A percentile compares a stretch with the other conserved stretches of the same genome.
These are phyloP conservation scores for Sepioteuthis lessoniana DNA, from an alignment of 2,888 invertebrate genomes.

Conservation along the genomic window DNA sequence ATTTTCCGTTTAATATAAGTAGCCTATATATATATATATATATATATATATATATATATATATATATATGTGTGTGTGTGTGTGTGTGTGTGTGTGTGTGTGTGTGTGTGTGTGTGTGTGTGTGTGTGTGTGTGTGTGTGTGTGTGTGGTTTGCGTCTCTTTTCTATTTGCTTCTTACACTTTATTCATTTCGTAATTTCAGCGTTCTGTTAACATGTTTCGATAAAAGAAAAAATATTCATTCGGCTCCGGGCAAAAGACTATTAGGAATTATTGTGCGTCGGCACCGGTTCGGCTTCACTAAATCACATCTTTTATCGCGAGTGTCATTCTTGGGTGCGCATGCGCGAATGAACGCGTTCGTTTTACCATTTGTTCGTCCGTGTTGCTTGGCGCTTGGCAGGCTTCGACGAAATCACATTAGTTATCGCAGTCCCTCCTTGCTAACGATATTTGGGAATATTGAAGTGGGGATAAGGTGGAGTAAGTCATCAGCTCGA, in stretches of 20 bases:
- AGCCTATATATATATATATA: background rate
- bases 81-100: too few relatives aligned
- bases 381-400: slow-evolving; percentile 1
- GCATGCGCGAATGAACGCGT: background rate
- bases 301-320: slow-evolving; percentile 14
- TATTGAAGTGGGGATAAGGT: background rate
- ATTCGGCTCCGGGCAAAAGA: background rate
- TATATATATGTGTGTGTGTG: background rate
- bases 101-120: too few relatives aligned
- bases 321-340: background rate
- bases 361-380: background rate
- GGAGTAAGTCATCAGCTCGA: background rate
- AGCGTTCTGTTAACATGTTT: background rate
- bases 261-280: background rate
- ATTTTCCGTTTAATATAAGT: background rate
- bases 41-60: background rate
- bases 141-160: too few relatives aligned
- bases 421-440: background rate
- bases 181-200: background rate
- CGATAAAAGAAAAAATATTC: background rate
- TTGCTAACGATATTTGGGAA: background rate
- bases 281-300: slow-evolving; percentile 33
- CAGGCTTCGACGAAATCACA: background rate
- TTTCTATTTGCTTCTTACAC: background rate
- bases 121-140: background rate